These are phyloP conservation scores for Onychomys arenicola DNA, from an alignment of 2,797 vertebrate species.

Conservation along the genomic window DNA sequence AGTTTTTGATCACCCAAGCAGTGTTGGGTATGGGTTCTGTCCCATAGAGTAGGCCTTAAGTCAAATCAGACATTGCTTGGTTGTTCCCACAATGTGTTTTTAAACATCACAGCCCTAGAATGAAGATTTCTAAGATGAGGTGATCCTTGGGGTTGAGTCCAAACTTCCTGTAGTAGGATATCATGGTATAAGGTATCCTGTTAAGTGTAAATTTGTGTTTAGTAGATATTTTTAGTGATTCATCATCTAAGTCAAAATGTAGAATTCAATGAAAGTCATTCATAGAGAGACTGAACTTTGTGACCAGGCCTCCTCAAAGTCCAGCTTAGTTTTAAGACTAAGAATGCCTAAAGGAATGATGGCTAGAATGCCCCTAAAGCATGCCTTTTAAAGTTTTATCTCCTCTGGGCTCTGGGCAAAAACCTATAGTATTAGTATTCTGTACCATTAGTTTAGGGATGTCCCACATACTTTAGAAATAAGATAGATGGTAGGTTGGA, in stretches of 20 bases:
- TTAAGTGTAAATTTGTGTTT: not conserved
- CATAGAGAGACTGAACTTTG: not conserved
- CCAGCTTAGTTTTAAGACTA: not conserved
- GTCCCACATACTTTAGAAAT: not conserved
- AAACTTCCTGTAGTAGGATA: not conserved
- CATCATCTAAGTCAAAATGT: not conserved
- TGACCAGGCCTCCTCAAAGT: conserved; percentile 28
- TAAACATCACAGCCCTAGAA: not conserved
- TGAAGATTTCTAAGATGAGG: conserved; percentile 28
- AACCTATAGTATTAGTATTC: not conserved
- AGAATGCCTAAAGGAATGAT: not conserved
- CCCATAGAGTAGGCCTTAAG: not conserved
- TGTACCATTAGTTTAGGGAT: not conserved
- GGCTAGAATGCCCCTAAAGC: not conserved
- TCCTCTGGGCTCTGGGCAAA: not conserved
- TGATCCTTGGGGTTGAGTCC: not conserved
- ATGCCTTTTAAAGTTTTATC: not conserved
- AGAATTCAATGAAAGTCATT: not conserved
- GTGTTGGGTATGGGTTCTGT: not conserved
- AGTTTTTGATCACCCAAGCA: not conserved
- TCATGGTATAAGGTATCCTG: not conserved
- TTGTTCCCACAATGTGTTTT: not conserved
- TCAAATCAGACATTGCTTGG: not conserved
- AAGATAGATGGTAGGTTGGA: not conserved
- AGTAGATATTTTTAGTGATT: not conserved